These are phyloP conservation scores for Tinea semifulvella DNA, from an alignment of 2,888 invertebrate species.

Conservation along the genomic window DNA sequence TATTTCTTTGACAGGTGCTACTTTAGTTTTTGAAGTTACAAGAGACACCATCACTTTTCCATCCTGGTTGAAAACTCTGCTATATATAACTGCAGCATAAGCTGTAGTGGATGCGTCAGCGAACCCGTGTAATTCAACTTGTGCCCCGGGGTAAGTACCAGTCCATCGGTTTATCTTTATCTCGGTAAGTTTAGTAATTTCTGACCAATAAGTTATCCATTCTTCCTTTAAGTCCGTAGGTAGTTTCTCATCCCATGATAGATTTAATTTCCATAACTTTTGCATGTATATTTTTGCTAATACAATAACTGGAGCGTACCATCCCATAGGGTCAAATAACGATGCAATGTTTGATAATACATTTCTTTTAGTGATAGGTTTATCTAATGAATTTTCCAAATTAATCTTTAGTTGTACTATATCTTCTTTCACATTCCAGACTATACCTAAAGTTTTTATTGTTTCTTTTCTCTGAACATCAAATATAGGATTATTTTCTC, in stretches of 20 bases:
- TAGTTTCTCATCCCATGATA: slow-evolving; percentile 21
- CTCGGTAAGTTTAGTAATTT: slow-evolving; percentile 13
- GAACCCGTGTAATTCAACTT: slow-evolving; percentile 21
- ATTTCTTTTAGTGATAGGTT: slow-evolving; percentile 21
- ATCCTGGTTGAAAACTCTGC: slow-evolving; percentile 10
- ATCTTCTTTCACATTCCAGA: slow-evolving; percentile 22
- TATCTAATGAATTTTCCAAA: slow-evolving; percentile 19
- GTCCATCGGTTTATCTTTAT: slow-evolving; percentile 21
- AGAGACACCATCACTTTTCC: slow-evolving; percentile 14
- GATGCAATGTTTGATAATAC: slow-evolving; percentile 23
- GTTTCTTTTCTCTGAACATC: slow-evolving; percentile 18
- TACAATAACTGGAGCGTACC: slow-evolving; percentile 22
- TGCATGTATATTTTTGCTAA: slow-evolving; percentile 21
- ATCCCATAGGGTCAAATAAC: slow-evolving; percentile 25
- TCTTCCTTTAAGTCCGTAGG: slow-evolving; percentile 14
- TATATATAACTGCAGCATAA: slow-evolving; percentile 21
- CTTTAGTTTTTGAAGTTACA: slow-evolving; percentile 21
- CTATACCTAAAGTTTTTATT: slow-evolving; percentile 23
- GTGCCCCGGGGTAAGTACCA: not conserved
- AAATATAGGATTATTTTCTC: too few relatives aligned
- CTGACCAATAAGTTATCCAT: slow-evolving; percentile 17
- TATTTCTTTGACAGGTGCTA: slow-evolving; percentile 20
- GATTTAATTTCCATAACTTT: slow-evolving; percentile 20
- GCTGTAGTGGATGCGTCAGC: slow-evolving; percentile 20
- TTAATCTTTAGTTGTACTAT: too few relatives aligned